A percentile compares a stretch with the other conserved stretches of the same genome.
Conservation (phyloP, 1,140 invertebrate genomes). For the Harlomillsia oculata region DNA sequence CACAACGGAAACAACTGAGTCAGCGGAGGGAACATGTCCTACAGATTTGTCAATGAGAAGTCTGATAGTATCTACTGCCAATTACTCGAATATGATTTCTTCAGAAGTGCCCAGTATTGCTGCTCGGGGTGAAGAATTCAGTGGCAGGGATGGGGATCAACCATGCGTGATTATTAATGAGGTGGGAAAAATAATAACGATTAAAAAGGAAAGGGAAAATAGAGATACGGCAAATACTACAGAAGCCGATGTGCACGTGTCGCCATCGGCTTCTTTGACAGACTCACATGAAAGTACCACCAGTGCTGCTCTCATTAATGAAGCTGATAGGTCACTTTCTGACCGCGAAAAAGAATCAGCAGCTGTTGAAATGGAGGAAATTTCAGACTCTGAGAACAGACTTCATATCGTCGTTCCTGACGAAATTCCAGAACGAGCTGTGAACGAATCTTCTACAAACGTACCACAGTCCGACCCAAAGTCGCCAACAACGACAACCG, state of each 20-base stretch:
- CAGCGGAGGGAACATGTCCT: too few relatives aligned
- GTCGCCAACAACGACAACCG: background rate
- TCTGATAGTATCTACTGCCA: too few relatives aligned
- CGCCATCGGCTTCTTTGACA: background rate
- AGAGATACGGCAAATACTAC: background rate
- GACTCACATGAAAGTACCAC: background rate
- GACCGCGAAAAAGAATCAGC: too few relatives aligned
- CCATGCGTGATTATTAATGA: too few relatives aligned
- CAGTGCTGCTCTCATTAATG: background rate
- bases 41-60: too few relatives aligned
- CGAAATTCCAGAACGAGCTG: background rate
- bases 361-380: too few relatives aligned
- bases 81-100: slow-evolving; percentile 5
- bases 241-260: background rate
- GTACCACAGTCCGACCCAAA: background rate
- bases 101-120: slow-evolving; percentile 1
- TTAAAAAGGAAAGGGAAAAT: too few relatives aligned
- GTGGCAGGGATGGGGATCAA: background rate
- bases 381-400: background rate
- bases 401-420: background rate
- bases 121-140: background rate
- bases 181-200: too few relatives aligned
- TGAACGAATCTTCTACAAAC: background rate
- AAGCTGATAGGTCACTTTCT: too few relatives aligned
- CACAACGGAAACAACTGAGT: background rate